These are phyloP conservation scores for Pungitius pungitius DNA, from an alignment of 2,113 vertebrate genomes.

Conservation along the genomic window DNA sequence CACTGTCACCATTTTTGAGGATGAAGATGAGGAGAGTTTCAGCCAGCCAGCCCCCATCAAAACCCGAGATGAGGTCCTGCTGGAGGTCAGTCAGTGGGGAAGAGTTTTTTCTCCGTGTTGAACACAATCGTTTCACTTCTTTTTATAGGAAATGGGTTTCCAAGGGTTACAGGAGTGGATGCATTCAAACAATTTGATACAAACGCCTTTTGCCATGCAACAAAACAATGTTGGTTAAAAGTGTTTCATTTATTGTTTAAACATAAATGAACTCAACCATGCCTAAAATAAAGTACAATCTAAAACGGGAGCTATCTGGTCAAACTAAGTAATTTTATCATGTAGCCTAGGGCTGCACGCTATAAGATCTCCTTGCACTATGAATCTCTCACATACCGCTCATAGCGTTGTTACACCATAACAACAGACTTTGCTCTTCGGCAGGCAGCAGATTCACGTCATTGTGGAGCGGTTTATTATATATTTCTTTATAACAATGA, in stretches of 20 bases:
- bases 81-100: constrained; percentile 56
- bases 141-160: not conserved
- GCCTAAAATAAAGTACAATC: no score
- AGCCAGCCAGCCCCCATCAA: constrained; percentile 62
- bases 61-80: constrained; percentile 61
- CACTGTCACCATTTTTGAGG: constrained; percentile 13
- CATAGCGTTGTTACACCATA: no score
- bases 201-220: not conserved
- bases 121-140: not conserved
- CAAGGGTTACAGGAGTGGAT: not conserved
- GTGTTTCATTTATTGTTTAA: no score
- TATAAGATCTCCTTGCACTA: no score
- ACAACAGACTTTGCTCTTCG: no score
- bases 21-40: constrained; percentile 67
- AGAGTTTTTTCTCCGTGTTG: not conserved
- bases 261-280: no score
- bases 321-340: not conserved
- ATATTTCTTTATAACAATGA: no score
- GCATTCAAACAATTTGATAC: not conserved
- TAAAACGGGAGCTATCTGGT: not conserved
- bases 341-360: no score
- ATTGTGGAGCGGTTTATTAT: no score
- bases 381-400: no score
- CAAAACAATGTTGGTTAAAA: not conserved
- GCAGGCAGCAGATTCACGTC: no score